Conservation (phyloP, 2,113 vertebrate species). For the Callithrix jacchus region DNA sequence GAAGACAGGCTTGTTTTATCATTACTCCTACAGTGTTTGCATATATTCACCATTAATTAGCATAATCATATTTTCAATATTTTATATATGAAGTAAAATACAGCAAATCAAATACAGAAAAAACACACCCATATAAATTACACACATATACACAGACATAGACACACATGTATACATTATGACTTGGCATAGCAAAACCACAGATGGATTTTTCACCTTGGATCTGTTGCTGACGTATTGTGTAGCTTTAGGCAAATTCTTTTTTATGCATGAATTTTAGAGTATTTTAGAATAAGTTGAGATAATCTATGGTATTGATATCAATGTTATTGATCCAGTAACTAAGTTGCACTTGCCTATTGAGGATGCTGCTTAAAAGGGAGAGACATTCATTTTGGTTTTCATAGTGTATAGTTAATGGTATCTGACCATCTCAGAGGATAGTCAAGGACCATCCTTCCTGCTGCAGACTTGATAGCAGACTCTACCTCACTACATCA, state of each 20-base stretch:
- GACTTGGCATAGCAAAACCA: not conserved
- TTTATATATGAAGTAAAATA: slow-evolving; percentile 3
- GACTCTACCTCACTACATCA: not conserved
- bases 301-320: not conserved
- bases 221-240: not conserved
- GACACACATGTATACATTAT: not conserved
- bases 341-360: not conserved
- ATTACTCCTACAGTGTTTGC: slow-evolving; percentile 22
- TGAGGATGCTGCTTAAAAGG: not conserved
- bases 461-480: not conserved
- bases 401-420: not conserved
- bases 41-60: slow-evolving; percentile 33
- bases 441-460: not conserved
- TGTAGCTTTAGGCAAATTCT: not conserved
- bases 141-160: not conserved
- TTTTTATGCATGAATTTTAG: not conserved
- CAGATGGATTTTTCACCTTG: not conserved
- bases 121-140: not conserved
- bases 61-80: slow-evolving; percentile 26
- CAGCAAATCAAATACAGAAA: not conserved
- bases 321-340: not conserved
- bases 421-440: not conserved
- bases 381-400: not conserved
- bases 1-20: slow-evolving; percentile 57
- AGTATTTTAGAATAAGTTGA: not conserved